Evolutionary conservation across 2,797 vertebrate genomes (phyloP).

Genomic region (Pangasius mekongensis): DNA sequence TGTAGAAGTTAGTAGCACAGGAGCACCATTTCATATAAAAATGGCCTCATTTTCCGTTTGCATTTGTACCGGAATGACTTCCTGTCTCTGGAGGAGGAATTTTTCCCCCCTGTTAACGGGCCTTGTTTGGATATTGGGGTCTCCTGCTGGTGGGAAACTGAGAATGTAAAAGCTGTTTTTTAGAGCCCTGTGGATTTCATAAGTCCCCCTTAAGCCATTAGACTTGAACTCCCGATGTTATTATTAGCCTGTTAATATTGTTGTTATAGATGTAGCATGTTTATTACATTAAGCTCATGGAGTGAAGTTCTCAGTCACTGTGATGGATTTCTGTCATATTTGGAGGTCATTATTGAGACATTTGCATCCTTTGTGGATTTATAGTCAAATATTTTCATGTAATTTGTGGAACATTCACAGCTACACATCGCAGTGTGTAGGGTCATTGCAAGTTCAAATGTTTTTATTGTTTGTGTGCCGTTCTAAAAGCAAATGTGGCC

Average conservation of each 20-base stretch:
- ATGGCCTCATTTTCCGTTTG: background rate
- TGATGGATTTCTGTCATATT: conserved; percentile 20
- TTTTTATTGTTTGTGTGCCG: background rate
- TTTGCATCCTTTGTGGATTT: background rate
- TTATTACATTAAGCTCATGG: conserved; percentile 20
- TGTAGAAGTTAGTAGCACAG: background rate
- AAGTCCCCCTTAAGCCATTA: conserved; percentile 36
- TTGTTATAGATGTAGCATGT: conserved; percentile 11
- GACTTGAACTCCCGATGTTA: conserved; percentile 35
- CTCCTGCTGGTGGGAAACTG: conserved; percentile 63
- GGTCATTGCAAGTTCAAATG: conserved; percentile 2
- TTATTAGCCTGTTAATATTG: conserved; percentile 41
- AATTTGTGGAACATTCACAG: conserved; percentile 19
- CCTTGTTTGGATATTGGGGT: conserved; percentile 53
- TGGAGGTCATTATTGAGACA: background rate
- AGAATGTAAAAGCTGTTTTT: conserved; percentile 46
- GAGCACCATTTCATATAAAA: background rate
- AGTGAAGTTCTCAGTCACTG: background rate
- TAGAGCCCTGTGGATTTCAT: conserved; percentile 48
- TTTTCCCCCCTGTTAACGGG: conserved; percentile 43
- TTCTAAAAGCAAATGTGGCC: background rate
- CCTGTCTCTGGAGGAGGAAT: conserved; percentile 53
- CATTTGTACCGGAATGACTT: conserved; percentile 38
- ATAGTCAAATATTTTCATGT: background rate
- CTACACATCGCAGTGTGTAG: background rate